Evolutionary conservation across 2,797 vertebrate genomes (phyloP), one percentile per base, ranked within the genome.

Genomic region (Peromyscus attwateri): DNA sequence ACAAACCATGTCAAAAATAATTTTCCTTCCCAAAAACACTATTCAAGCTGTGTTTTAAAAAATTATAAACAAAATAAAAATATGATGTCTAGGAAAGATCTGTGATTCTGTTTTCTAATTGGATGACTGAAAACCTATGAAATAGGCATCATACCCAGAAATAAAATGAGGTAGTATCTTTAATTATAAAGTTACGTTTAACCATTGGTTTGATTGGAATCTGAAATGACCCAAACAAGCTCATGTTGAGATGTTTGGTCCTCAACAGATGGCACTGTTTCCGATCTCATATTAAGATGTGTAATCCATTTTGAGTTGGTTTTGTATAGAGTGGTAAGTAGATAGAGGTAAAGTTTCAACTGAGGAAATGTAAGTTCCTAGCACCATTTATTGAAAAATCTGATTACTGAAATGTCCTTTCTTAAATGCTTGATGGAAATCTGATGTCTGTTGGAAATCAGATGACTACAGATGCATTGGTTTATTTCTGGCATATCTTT

Each of bases 1-100:
- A 31, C 17, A 82, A 81, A 66, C 11, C n/a, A 79, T 49, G 43
- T 87, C 92, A 92, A 94, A 52, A 93, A 92, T 68, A 85, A 80
- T 89, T 92, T 62, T 94, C 37, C 19, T 11, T 60, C 80, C 77
- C 79, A 97, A n/a, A 93, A 60, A 95, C 13, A 57, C 25, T 91
- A 46, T 73, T 92, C 40, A 62, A 81, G 43, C 55, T 89, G 1
- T 87, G 14, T 57, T 82, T n/a, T 6, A 49, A 87, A 87, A 71
- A 52, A 4, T 5, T 73, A 40, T 71, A 71, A 73, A 73, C 23
- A 29, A 87, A 87, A 87, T 16, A 3, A n/a, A 73, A 73, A 31
- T 29, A 13, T 57, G n/a, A 71, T 37, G n/a, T 73, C 55, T 73
- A 73, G 49, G 23, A 16, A 71, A 46, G 19, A 73, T 57, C 49